Percentiles rank a stretch among this genome's conserved stretches.
These are phyloP conservation scores for Pandion haliaetus DNA, from an alignment of 2,113 vertebrate genomes.

Conservation along the genomic window DNA sequence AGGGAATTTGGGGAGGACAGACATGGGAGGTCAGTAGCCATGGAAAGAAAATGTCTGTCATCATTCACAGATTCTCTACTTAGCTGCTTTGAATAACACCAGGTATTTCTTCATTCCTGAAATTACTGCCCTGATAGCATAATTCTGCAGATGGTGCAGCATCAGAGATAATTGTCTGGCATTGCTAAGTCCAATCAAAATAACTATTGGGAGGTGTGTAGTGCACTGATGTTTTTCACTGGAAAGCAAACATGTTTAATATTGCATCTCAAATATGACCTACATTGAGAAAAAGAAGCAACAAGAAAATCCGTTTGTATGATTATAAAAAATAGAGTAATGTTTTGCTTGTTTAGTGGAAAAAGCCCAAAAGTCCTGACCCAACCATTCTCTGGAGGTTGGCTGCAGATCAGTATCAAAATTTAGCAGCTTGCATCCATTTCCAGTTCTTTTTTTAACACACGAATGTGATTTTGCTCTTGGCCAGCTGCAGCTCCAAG, in stretches of 20 bases:
- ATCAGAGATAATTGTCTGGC: not conserved
- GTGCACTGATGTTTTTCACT: not conserved
- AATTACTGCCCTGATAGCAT: not conserved
- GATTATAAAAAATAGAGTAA: not conserved
- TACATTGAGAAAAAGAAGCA: not conserved
- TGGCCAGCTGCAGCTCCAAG: constrained; percentile 48
- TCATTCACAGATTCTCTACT: not conserved
- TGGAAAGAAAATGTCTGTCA: not conserved
- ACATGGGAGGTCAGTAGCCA: not conserved
- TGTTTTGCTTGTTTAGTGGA: constrained; percentile 36
- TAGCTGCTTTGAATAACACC: not conserved
- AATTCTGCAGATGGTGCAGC: constrained; percentile 15
- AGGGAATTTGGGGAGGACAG: not conserved
- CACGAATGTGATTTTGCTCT: constrained; percentile 39
- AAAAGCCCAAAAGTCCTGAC: constrained; percentile 33
- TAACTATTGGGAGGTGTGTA: not conserved
- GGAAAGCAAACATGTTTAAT: not conserved
- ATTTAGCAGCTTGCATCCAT: constrained; percentile 45
- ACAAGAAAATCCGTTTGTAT: not conserved
- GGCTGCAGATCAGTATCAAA: constrained; percentile 45
- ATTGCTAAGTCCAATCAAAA: not conserved
- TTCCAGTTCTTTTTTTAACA: constrained; percentile 52
- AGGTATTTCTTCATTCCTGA: constrained; percentile 37
- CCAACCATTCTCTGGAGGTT: constrained; percentile 6
- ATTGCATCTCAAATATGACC: not conserved